Evolutionary conservation across 2,888 invertebrate species (phyloP).

Genomic region (Cataglyphis cursor): DNA sequence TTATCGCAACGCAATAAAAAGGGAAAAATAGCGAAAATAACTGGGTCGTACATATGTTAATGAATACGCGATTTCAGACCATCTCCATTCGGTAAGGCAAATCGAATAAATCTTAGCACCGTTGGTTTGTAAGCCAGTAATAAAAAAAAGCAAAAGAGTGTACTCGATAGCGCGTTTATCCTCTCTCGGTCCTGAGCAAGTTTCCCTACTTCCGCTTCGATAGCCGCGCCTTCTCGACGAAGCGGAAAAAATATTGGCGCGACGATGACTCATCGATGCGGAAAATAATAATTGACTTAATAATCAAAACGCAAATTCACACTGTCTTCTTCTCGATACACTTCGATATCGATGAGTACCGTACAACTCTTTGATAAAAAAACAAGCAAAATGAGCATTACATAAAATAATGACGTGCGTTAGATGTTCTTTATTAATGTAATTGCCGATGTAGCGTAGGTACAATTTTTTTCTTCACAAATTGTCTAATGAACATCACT

Average conservation of each 20-base stretch:
- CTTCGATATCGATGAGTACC: neutral
- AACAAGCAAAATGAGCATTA: neutral
- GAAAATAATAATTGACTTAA: constrained; percentile 52
- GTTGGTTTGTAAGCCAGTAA: constrained; percentile 21
- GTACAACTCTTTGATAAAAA: constrained; percentile 25
- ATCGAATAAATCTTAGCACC: constrained; percentile 57
- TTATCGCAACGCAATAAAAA: neutral
- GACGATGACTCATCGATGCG: constrained; percentile 19
- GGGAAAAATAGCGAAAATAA: neutral
- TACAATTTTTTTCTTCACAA: neutral
- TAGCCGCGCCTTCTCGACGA: constrained; percentile 40
- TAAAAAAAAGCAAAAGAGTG: constrained; percentile 56
- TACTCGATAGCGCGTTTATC: constrained; percentile 28
- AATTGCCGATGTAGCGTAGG: neutral
- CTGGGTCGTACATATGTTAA: constrained; percentile 49
- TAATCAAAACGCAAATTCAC: constrained; percentile 29
- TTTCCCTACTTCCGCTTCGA: constrained; percentile 48
- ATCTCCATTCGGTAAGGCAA: constrained; percentile 4
- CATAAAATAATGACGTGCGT: constrained; percentile 1
- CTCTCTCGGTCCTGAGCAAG: constrained; percentile 40
- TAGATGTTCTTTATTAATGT: neutral
- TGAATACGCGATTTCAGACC: constrained; percentile 34
- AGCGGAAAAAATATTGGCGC: constrained; percentile 34
- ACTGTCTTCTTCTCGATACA: neutral
- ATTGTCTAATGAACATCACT: neutral